A percentile compares a stretch with the other conserved stretches of the same genome.
Conservation (phyloP, 2,888 invertebrate species). For the Ischnus inquisitorius region DNA sequence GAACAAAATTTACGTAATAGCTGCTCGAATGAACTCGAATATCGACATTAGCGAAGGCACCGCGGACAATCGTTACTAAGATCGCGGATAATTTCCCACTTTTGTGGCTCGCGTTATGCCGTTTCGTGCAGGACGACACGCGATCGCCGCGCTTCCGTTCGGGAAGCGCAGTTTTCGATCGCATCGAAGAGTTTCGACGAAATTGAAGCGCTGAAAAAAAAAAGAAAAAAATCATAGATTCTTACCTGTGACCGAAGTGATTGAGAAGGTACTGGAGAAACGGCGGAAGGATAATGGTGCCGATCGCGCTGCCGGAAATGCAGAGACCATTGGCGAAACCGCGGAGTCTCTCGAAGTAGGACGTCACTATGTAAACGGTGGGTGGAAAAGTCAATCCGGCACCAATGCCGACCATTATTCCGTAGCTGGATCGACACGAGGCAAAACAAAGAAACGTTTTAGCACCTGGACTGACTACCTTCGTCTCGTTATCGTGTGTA, state of each 20-base stretch:
- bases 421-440: conserved; percentile 88
- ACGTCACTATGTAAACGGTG: conserved; percentile 95
- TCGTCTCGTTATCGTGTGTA: conserved; percentile 35
- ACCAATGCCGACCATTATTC: conserved; percentile 93
- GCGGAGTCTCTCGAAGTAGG: conserved; percentile 92
- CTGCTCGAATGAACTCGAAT: background rate
- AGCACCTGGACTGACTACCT: conserved; percentile 22
- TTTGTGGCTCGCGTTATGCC: background rate
- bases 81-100: background rate
- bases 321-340: conserved; percentile 96
- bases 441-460: conserved; percentile 33
- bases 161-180: too few relatives aligned
- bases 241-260: conserved; percentile 91
- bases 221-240: background rate
- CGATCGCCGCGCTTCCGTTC: too few relatives aligned
- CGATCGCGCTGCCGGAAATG: conserved; percentile 94
- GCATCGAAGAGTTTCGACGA: too few relatives aligned
- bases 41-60: background rate
- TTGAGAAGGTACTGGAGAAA: conserved; percentile 91
- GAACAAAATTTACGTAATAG: background rate
- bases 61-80: conserved; percentile 30
- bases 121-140: too few relatives aligned
- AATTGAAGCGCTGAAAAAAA: background rate
- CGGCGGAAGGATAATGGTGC: conserved; percentile 94
- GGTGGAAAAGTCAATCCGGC: conserved; percentile 95